Evolutionary conservation across 53 echinoderm and acorn worm genomes (phyloP).

Genomic region (Crossaster papposus): DNA sequence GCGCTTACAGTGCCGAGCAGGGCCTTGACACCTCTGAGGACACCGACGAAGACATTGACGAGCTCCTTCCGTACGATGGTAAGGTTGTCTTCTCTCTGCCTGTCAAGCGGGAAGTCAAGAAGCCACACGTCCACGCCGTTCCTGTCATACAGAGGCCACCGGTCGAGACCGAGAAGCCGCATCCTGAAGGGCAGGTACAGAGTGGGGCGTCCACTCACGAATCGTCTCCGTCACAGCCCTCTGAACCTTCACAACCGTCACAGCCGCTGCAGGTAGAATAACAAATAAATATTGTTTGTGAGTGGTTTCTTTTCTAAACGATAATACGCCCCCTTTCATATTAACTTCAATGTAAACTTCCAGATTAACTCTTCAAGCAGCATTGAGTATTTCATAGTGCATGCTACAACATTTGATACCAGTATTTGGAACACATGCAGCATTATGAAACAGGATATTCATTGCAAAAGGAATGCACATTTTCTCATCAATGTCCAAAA

Average conservation of each 20-base stretch:
- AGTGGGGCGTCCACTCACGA: slow-evolving; percentile 53
- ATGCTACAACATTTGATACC: no score
- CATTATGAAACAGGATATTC: no score
- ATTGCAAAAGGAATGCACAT: no score
- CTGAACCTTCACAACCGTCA: slow-evolving; percentile 54
- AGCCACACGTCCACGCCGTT: slow-evolving; percentile 39
- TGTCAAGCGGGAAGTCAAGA: slow-evolving; percentile 53
- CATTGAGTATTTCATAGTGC: no score
- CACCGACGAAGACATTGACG: slow-evolving; percentile 93
- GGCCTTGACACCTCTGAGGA: slow-evolving; percentile 94
- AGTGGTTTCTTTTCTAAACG: no score
- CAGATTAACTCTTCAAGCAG: no score
- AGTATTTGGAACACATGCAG: no score
- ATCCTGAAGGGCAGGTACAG: slow-evolving; percentile 43
- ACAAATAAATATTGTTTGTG: no score
- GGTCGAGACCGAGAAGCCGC: slow-evolving; percentile 64
- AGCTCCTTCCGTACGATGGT: slow-evolving; percentile 93
- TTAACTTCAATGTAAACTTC: no score
- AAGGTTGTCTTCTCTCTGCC: slow-evolving; percentile 69
- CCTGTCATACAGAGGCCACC: slow-evolving; percentile 47
- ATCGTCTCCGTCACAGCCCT: slow-evolving; percentile 53
- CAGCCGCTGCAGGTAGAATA: slow-evolving; percentile 48
- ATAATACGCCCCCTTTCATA: no score
- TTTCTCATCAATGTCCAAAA: no score
- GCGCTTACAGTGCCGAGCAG: slow-evolving; percentile 89